Percentiles rank a stretch among this genome's conserved stretches.
Conservation (phyloP, 2,797 vertebrate genomes). For the Phalloptychus januarius region DNA sequence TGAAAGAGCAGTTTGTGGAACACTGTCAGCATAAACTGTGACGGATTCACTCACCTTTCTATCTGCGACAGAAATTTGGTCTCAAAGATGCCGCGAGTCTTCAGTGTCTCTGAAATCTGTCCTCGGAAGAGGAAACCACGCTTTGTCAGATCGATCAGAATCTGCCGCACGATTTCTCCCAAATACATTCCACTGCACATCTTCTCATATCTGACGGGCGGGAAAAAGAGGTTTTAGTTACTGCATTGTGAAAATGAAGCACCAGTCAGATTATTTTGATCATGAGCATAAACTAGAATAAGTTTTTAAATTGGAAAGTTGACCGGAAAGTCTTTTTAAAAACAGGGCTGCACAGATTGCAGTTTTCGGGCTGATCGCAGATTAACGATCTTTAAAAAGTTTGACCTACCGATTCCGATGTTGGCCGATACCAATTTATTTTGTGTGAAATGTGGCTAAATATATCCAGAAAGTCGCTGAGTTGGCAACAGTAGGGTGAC, state of each 20-base stretch:
- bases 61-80: conserved; percentile 99
- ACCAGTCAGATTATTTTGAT: not conserved
- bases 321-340: not conserved
- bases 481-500: too few relatives aligned
- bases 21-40: not conserved
- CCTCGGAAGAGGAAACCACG: conserved; percentile 96
- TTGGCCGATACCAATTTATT: too few relatives aligned
- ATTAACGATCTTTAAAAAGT: too few relatives aligned
- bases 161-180: conserved; percentile 97
- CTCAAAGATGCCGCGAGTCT: conserved; percentile 97
- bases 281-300: not conserved
- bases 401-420: too few relatives aligned
- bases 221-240: not conserved
- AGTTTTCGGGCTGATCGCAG: too few relatives aligned
- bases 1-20: not conserved
- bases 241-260: not conserved
- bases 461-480: too few relatives aligned
- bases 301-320: not conserved
- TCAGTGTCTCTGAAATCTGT: conserved; percentile 95
- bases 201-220: conserved; percentile 89
- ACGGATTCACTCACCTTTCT: conserved; percentile 85
- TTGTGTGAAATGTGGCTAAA: too few relatives aligned
- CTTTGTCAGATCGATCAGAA: conserved; percentile 94
- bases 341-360: too few relatives aligned
- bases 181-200: conserved; percentile 99